Evolutionary conservation across 2,113 vertebrate species (phyloP).

Genomic region (Diadophis punctatus): DNA sequence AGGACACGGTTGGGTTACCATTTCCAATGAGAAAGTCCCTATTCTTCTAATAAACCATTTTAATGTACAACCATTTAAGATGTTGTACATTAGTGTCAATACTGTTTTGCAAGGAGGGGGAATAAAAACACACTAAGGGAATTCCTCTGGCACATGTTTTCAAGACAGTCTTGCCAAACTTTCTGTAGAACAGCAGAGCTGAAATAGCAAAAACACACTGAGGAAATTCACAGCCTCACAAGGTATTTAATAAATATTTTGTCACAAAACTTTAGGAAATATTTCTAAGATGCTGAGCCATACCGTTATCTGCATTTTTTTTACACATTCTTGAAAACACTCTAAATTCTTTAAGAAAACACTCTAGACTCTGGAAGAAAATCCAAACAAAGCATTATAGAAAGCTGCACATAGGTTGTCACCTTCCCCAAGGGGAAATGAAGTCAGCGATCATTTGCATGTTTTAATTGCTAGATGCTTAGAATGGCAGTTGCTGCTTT

Average conservation of each 20-base stretch:
- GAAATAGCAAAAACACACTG: background rate
- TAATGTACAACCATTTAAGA: too few relatives aligned
- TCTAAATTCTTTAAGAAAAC: background rate
- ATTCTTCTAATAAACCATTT: constrained; percentile 36
- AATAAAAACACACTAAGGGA: background rate
- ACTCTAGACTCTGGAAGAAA: background rate
- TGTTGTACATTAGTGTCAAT: constrained; percentile 29
- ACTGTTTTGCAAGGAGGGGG: constrained; percentile 9
- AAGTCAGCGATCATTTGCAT: background rate
- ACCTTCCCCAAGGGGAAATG: background rate
- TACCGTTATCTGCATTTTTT: background rate
- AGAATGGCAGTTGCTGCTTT: background rate
- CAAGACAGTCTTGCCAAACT: background rate
- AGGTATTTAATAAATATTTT: background rate
- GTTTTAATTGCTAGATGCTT: background rate
- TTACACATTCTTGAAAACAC: background rate
- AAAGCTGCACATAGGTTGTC: background rate
- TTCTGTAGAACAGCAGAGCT: background rate
- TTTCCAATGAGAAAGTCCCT: constrained; percentile 22
- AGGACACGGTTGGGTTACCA: constrained; percentile 30
- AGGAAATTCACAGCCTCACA: background rate
- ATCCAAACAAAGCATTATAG: background rate
- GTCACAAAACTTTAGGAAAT: background rate
- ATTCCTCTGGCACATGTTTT: constrained; percentile 14
- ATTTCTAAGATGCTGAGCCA: background rate